Percentiles rank a stretch among this genome's conserved stretches.
Evolutionary conservation across 2,888 invertebrate genomes (phyloP).

Genomic region (Rhingia rostrata): DNA sequence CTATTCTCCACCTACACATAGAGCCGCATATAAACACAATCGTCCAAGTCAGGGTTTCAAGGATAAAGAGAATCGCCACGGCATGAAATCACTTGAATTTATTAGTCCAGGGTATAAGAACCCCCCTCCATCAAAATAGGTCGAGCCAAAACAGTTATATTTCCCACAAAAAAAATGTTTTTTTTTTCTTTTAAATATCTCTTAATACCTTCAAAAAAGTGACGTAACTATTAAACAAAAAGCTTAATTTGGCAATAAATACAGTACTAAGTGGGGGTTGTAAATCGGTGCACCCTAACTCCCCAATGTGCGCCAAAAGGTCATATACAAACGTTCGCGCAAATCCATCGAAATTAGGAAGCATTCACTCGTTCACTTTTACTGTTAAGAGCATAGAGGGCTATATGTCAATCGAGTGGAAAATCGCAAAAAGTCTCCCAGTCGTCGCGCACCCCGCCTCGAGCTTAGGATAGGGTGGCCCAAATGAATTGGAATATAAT

Average conservation of each 20-base stretch:
- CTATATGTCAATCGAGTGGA: conserved; percentile 72
- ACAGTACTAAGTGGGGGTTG: not conserved
- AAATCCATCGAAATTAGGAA: conserved; percentile 54
- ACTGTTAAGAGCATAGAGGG: conserved; percentile 39
- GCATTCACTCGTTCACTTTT: conserved; percentile 29
- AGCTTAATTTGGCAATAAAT: conserved; percentile 58
- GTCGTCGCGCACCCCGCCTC: not conserved
- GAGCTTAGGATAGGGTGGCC: conserved; percentile 24
- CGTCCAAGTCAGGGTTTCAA: conserved; percentile 49
- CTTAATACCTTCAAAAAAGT: conserved; percentile 2
- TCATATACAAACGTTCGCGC: conserved; percentile 37
- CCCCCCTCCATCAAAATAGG: conserved; percentile 11
- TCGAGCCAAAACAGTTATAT: conserved; percentile 5
- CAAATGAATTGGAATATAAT: conserved; percentile 59
- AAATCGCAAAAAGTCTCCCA: conserved; percentile 65
- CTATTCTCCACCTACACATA: conserved; percentile 34
- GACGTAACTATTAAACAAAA: conserved; percentile 41
- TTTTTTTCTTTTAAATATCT: conserved; percentile 3
- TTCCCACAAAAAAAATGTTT: conserved; percentile 7
- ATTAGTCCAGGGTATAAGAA: conserved; percentile 18
- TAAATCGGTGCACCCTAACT: not conserved
- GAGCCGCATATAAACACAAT: not conserved
- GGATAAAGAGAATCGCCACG: conserved; percentile 64
- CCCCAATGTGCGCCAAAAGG: conserved; percentile 41
- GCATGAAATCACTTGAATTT: conserved; percentile 68